A percentile compares a stretch with the other conserved stretches of the same genome.
phyloP scores from a whole-genome alignment of 1,140 invertebrate species.

The Camponotus floridanus region DNA sequence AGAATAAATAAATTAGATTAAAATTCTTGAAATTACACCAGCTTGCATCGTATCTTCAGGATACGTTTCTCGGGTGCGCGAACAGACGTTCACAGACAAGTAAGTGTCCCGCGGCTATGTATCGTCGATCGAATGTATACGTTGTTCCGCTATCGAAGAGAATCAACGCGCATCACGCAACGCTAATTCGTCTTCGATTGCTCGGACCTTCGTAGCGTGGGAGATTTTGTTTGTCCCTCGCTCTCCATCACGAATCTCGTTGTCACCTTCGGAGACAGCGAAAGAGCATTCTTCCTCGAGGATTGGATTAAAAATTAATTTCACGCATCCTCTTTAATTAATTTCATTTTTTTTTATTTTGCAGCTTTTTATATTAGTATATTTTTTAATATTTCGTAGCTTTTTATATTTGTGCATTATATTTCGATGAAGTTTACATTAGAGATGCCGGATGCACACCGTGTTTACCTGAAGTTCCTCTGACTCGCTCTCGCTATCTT shows the following conservation, averaged over 20 bases:
- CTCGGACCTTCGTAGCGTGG: conserved; percentile 81
- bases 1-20: neutral
- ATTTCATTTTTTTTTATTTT: neutral
- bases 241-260: conserved; percentile 13
- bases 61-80: conserved; percentile 32
- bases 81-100: conserved; percentile 23
- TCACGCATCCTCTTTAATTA: neutral
- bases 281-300: neutral
- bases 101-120: conserved; percentile 30
- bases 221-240: conserved; percentile 74
- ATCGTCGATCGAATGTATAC: conserved; percentile 65
- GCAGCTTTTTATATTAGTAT: neutral
- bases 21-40: neutral
- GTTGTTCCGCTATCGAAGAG: conserved; percentile 84
- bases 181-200: conserved; percentile 86
- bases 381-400: neutral
- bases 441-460: neutral
- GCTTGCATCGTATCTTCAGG: neutral
- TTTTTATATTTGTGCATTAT: neutral
- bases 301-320: neutral
- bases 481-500: conserved; percentile 3
- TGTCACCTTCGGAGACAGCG: conserved; percentile 15
- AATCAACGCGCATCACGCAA: conserved; percentile 86
- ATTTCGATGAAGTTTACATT: neutral
- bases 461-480: neutral